phyloP scores from a whole-genome alignment of 1,140 invertebrate genomes.

The Eubasilissa regina region DNA sequence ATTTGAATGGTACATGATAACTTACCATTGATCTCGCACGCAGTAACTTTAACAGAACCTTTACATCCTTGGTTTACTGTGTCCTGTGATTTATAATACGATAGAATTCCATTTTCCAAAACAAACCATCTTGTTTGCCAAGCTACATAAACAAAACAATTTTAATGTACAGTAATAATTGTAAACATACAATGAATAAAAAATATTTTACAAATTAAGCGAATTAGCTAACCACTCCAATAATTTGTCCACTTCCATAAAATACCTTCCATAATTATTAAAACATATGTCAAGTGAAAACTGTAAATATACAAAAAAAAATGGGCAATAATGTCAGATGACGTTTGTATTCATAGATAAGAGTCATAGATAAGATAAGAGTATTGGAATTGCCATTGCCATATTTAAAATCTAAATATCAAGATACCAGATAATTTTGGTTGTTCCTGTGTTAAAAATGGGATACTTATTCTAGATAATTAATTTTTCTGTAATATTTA shows the following conservation, averaged over 20 bases:
- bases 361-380: too few relatives aligned
- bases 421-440: background rate
- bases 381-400: background rate
- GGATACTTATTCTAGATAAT: too few relatives aligned
- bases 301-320: slow-evolving; percentile 28
- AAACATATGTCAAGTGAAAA: slow-evolving; percentile 37
- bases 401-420: background rate
- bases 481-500: too few relatives aligned
- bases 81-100: slow-evolving; percentile 88
- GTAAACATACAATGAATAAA: slow-evolving; percentile 9
- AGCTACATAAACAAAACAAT: slow-evolving; percentile 71
- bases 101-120: slow-evolving; percentile 84
- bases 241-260: slow-evolving; percentile 90
- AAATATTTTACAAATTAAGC: background rate
- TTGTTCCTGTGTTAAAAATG: too few relatives aligned
- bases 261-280: slow-evolving; percentile 78
- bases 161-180: background rate
- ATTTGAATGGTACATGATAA: background rate
- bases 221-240: slow-evolving; percentile 77
- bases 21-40: slow-evolving; percentile 86
- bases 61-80: slow-evolving; percentile 89
- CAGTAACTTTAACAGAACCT: slow-evolving; percentile 86
- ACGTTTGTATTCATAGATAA: slow-evolving; percentile 30
- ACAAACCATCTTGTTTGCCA: slow-evolving; percentile 92
- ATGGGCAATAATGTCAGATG: slow-evolving; percentile 30